Evolutionary conservation across 2,113 vertebrate species (phyloP), one percentile per base, ranked within the genome.

Genomic region (Pipa parva): DNA sequence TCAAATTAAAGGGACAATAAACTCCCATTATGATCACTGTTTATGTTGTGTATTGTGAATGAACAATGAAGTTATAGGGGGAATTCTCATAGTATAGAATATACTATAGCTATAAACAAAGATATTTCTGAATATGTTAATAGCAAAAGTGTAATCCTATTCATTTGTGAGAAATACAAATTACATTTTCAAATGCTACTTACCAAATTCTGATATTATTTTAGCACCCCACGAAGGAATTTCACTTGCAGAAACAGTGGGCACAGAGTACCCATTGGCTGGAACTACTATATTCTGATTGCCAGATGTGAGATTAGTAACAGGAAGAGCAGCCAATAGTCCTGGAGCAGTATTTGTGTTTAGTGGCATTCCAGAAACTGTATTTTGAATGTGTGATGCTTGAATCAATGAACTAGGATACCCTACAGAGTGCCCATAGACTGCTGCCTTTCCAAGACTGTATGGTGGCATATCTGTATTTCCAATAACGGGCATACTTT

Each of bases 181-280:
- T 12, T 21, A 18, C 10, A 45, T 0, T 42, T 11, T 26, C 42
- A 7, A 17, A 36, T n/a, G n/a, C n/a, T n/a, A 54, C 87, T 84
- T 85, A 97, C 94, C 91, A 85, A 76, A 68, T 80, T 82, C 83
- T 49, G 91, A 71, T 9, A 74, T 60, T 72, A 71, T 76, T 3
- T 73, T 71, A 55, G 83, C 59, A 12, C 80, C 52, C 87, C 92
- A 88, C 0, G 71, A 33, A 9, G 81, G 77, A 0, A 51, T 72
- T 59, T 83, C 63, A 37, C 76, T 80, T 52, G 64, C 27, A 46
- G 71, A 73, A 71, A 80, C 59, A 65, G 79, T 69, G 0, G 85
- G 89, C 49, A 59, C 50, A 57, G 72, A 15, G 74, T 80, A 88
- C 3, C 81, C 27, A 56, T 88, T 89, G 17, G 75, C 79, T 8